These are phyloP conservation scores for Crossocerus cetratus DNA, from an alignment of 2,888 invertebrate genomes.

Conservation along the genomic window DNA sequence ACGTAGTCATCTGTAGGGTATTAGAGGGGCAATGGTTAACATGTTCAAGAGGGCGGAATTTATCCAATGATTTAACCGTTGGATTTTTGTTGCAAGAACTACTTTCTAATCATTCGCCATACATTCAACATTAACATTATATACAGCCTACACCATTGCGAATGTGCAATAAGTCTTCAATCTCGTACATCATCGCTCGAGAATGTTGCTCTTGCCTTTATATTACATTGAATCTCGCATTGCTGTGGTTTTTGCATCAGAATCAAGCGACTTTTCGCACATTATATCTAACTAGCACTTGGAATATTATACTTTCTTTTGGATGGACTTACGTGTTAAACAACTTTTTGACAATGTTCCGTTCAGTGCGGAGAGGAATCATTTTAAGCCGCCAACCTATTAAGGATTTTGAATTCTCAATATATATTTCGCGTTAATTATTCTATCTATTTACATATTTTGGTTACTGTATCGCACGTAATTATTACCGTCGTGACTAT, in stretches of 20 bases:
- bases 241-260: constrained; percentile 34
- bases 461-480: constrained; percentile 17
- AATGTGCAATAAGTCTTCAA: constrained; percentile 19
- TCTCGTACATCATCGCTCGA: constrained; percentile 7
- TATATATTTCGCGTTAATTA: neutral
- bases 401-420: neutral
- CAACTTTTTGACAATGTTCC: neutral
- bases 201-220: constrained; percentile 4
- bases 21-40: constrained; percentile 3
- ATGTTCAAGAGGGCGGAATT: constrained; percentile 13
- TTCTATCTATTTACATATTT: constrained; percentile 19
- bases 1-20: constrained; percentile 6
- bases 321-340: neutral
- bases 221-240: constrained; percentile 24
- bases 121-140: too few relatives aligned
- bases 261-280: constrained; percentile 21
- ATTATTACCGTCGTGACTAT: constrained; percentile 20
- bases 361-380: too few relatives aligned
- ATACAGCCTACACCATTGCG: constrained; percentile 11
- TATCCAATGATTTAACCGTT: constrained; percentile 7
- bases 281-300: constrained; percentile 34
- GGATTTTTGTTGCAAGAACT: constrained; percentile 30
- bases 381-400: neutral
- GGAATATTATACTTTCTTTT: constrained; percentile 12
- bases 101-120: neutral